Percentiles rank a stretch among this genome's conserved stretches.
phyloP scores from a whole-genome alignment of 2,797 vertebrate species.

The Etheostoma perlongum region DNA sequence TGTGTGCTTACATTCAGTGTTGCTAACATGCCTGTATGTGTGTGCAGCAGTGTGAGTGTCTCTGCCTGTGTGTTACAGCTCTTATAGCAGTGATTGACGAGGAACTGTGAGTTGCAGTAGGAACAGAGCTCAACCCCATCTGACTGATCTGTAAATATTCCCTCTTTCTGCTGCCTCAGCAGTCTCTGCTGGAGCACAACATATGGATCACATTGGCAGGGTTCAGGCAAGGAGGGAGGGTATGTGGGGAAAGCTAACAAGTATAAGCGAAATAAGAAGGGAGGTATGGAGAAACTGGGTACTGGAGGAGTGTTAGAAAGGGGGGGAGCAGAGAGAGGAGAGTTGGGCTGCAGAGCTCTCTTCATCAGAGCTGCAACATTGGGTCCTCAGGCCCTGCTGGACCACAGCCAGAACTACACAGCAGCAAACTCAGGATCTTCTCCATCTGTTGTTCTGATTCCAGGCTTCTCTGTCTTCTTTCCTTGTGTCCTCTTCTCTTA shows the following conservation, averaged over 20 bases:
- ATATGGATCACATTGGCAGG: constrained; percentile 79
- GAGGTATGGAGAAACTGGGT: constrained; percentile 29
- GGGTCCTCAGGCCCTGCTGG: constrained; percentile 62
- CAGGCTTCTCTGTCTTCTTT: constrained; percentile 22
- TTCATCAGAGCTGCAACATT: constrained; percentile 71
- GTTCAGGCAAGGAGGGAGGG: constrained; percentile 36
- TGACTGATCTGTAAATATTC: constrained; percentile 87
- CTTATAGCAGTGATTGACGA: constrained; percentile 74
- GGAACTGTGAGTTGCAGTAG: constrained; percentile 63
- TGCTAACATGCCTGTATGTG: constrained; percentile 15
- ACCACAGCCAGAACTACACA: constrained; percentile 62
- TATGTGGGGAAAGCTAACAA: constrained; percentile 42
- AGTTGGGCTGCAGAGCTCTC: constrained; percentile 47
- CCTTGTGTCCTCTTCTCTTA: constrained; percentile 10
- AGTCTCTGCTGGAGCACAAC: constrained; percentile 62
- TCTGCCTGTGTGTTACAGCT: constrained; percentile 21
- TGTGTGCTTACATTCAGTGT: constrained; percentile 2
- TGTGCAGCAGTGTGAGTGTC: constrained; percentile 36
- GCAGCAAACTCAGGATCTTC: constrained; percentile 46
- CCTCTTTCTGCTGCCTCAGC: constrained; percentile 84
- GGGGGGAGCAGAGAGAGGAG: constrained; percentile 7
- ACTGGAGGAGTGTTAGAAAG: constrained; percentile 20
- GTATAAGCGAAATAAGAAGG: constrained; percentile 30
- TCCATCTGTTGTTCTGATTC: constrained; percentile 23
- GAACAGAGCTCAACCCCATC: constrained; percentile 63